Evolutionary conservation across 2,797 vertebrate genomes (phyloP).

Genomic region (Chelon labrosus): DNA sequence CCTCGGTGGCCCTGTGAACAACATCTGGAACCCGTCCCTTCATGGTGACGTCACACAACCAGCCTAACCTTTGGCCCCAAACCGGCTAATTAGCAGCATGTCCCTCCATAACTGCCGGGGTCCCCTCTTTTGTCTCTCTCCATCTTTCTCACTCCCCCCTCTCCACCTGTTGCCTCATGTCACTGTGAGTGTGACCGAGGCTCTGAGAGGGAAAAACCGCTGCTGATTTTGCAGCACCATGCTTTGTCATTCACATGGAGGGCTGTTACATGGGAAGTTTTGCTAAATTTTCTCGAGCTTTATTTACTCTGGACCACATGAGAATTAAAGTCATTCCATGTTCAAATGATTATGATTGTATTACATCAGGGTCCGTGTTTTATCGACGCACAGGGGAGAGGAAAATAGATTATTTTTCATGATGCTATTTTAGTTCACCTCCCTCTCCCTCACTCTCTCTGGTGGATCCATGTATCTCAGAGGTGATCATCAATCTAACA

Average conservation of each 20-base stretch:
- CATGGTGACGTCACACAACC: constrained; percentile 77
- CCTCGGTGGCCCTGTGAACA: constrained; percentile 54
- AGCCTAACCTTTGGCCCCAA: constrained; percentile 73
- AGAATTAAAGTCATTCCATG: constrained; percentile 15
- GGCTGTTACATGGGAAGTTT: background rate
- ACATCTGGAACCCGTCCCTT: constrained; percentile 81
- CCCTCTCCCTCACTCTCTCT: constrained; percentile 61
- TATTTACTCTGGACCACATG: background rate
- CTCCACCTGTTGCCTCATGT: constrained; percentile 77
- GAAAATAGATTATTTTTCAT: constrained; percentile 40
- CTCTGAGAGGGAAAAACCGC: constrained; percentile 16
- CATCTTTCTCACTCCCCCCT: constrained; percentile 46
- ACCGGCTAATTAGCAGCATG: constrained; percentile 80
- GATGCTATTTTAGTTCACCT: constrained; percentile 65
- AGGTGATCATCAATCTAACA: constrained; percentile 82
- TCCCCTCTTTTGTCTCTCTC: constrained; percentile 52
- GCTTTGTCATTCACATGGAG: constrained; percentile 13
- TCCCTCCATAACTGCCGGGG: constrained; percentile 71
- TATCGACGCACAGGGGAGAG: constrained; percentile 35
- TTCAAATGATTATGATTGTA: constrained; percentile 14
- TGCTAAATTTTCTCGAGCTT: background rate
- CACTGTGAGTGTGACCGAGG: constrained; percentile 48
- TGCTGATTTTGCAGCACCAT: background rate
- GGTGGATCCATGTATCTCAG: constrained; percentile 70
- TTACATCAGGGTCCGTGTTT: constrained; percentile 57